Evolutionary conservation across 2,797 vertebrate genomes (phyloP).

Genomic region (Phoebastria nigripes): DNA sequence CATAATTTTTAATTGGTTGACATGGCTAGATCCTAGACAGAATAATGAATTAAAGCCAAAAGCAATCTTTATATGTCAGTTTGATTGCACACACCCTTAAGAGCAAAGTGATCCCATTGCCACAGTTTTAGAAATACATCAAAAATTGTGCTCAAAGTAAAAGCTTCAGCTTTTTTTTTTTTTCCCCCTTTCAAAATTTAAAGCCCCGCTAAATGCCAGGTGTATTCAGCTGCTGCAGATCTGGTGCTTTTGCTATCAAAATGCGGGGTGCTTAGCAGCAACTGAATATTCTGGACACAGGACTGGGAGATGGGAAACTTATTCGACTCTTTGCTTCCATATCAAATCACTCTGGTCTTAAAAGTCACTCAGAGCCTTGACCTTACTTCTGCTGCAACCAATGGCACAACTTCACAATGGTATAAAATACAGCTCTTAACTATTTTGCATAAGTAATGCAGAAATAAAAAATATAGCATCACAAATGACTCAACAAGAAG

Average conservation of each 20-base stretch:
- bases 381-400: neutral
- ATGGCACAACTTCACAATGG: rapidly evolving
- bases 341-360: neutral
- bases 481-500: neutral
- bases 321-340: neutral
- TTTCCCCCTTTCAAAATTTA: neutral
- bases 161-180: neutral
- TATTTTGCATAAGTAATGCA: neutral
- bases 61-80: neutral
- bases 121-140: neutral
- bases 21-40: slow-evolving; percentile 5
- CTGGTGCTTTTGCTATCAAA: neutral
- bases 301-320: neutral
- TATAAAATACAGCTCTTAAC: neutral
- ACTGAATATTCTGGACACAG: neutral
- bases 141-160: neutral
- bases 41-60: slow-evolving; percentile 22
- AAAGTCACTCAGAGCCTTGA: neutral
- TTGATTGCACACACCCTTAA: neutral
- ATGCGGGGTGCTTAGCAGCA: neutral
- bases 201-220: neutral
- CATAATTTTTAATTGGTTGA: slow-evolving; percentile 20
- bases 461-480: neutral
- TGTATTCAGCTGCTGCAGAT: neutral
- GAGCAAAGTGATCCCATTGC: neutral